Evolutionary conservation across 1,140 invertebrate species (phyloP), one percentile per base, ranked within the genome.

Genomic region (Drosophila kohkoa): DNA sequence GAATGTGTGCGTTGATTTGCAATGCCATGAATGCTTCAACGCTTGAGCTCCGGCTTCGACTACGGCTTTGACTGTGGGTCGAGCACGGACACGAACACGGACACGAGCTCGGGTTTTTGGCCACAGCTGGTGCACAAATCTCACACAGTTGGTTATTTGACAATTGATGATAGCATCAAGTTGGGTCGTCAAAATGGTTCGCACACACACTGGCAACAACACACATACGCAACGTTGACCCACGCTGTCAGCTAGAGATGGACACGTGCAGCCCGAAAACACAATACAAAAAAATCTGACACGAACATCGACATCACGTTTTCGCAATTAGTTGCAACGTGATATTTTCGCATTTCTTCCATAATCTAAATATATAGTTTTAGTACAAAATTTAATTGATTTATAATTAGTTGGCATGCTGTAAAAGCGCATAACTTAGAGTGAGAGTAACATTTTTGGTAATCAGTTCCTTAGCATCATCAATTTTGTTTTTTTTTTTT

Each of bases 101-200:
- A 4, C 6, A 1, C 20, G 25, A n/a, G 41, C 8, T 45, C 55
- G 38, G 38, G 15, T n/a, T 38, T 16, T 68, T 79, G 72, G 81
- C 66, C 85, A 85, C 85, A 88, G 85, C 85, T 89, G 85, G 72
- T 89, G 86, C 78, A 74, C 85, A 89, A 89, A 89, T 89, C 85
- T 83, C 85, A 81, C 86, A 85, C 81, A 89, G 81, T 89, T 89
- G 81, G 81, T 89, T 89, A 89, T 89, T 89, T 89, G 85, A 89
- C 85, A 89, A 89, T 88, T 89, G 85, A 89, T 89, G 85, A 89
- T 89, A 85, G 81, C 85, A 89, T 89, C 85, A 89, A 89, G 78
- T 85, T 79, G 85, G 83, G 73, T 88, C 80, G 77, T 80, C 85
- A 75, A 87, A 87, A 82, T 71, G 73, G 25, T 51, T 49, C 43